Evolutionary conservation across 2,113 vertebrate species (phyloP), one percentile per base, ranked within the genome.

Genomic region (Chaetodon auriga): DNA sequence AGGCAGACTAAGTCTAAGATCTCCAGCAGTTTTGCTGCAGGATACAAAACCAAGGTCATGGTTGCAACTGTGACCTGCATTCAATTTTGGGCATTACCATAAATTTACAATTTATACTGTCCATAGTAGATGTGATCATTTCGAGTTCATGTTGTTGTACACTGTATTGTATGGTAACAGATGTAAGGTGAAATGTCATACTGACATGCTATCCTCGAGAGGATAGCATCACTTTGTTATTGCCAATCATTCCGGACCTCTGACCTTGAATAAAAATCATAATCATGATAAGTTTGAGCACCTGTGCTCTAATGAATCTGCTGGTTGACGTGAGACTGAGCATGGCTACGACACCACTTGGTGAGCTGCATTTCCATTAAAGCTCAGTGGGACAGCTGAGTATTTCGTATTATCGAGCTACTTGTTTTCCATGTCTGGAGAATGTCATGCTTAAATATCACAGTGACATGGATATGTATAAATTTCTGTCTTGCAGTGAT

Each of bases 391-490:
- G 41, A 75, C 35, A 19, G 30, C 30, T 30, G 30, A 30, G 30
- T 30, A 2, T 30, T 30, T 30, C 48, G 30, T 64, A 63, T 30
- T 78, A 21, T 15, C 30, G 21, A 51, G 72, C 36, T 73, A 13
- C 80, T 83, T 80, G 62, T 85, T 82, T 68, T 6, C 53, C n/a
- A 7, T 82, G 61, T 72, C 68, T 75, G 43, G 23, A 71, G 58
- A 87, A 83, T 70, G 80, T 68, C 75, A 73, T 23, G 54, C 35
- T 77, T 75, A 75, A 82, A 82, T 85, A 72, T 54, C 65, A 61
- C 51, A 1, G 43, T 25, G 21, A 60, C n/a, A 25, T 57, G 45
- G 45, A 11, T 19, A 25, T 57, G 45, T 38, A 11, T 19, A 21
- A 18, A 65, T 53, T 53, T 54, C 35, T 71, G 11, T 57, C 14